Conservation (phyloP, 2,113 vertebrate species). For the Heterochromis multidens region DNA sequence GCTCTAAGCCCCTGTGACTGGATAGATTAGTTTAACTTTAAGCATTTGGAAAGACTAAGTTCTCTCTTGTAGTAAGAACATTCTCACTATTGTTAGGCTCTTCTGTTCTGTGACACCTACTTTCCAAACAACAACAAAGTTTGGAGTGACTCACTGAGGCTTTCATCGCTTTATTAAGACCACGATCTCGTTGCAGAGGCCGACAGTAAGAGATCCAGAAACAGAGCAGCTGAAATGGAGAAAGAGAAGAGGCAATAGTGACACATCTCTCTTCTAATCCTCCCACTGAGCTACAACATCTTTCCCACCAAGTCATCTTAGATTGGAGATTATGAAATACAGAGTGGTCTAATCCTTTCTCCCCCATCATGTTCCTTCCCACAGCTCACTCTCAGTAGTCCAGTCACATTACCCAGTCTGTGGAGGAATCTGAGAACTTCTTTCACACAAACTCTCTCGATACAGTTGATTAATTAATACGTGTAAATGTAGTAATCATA, state of each 20-base stretch:
- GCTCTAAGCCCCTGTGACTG: background rate
- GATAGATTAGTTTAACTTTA: background rate
- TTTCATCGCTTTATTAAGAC: background rate
- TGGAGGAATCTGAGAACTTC: background rate
- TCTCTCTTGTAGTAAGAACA: background rate
- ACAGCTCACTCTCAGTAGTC: background rate
- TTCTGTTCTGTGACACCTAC: background rate
- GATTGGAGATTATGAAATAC: conserved; percentile 35
- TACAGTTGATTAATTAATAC: no score
- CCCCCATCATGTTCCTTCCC: background rate
- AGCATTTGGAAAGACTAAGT: background rate
- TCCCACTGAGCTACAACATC: conserved; percentile 25
- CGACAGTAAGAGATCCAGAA: background rate
- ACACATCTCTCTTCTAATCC: conserved; percentile 35
- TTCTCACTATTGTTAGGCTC: background rate
- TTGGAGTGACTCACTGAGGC: background rate
- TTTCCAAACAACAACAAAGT: background rate
- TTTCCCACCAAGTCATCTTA: conserved; percentile 15
- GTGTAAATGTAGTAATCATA: no score
- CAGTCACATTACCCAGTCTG: background rate
- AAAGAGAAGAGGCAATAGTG: background rate
- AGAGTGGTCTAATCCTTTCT: conserved; percentile 24
- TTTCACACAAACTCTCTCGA: background rate
- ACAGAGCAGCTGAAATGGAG: background rate
- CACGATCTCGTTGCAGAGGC: background rate